A percentile compares a stretch with the other conserved stretches of the same genome.
These are phyloP conservation scores for Julus scandinavius DNA, from an alignment of 2,888 invertebrate species.

Conservation along the genomic window DNA sequence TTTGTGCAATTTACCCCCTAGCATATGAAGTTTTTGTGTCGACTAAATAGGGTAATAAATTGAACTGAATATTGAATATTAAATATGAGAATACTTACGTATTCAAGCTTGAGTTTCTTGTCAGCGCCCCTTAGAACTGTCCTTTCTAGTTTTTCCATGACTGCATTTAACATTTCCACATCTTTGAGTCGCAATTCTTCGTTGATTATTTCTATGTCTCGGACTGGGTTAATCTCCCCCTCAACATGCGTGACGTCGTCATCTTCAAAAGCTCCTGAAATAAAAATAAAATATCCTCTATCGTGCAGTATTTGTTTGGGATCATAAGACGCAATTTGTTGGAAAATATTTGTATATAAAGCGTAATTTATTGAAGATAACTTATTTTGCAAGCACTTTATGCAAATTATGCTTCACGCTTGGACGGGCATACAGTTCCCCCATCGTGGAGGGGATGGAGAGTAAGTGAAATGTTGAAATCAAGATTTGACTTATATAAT, in stretches of 20 bases:
- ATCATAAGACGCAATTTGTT: background rate
- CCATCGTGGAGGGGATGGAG: too few species aligned
- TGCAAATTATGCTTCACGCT: background rate
- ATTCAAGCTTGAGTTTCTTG: conserved; percentile 96
- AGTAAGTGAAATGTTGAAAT: too few species aligned
- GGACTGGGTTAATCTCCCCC: conserved; percentile 96
- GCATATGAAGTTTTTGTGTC: too few species aligned
- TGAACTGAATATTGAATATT: too few species aligned
- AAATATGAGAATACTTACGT: conserved; percentile 72
- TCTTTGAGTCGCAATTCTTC: conserved; percentile 97
- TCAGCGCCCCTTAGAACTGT: conserved; percentile 81
- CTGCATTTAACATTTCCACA: conserved; percentile 83
- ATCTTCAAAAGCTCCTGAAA: conserved; percentile 89
- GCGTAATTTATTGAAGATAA: background rate
- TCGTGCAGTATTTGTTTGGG: background rate
- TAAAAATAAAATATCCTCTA: background rate
- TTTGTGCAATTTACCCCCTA: too few species aligned
- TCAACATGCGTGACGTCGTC: conserved; percentile 98
- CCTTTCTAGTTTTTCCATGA: conserved; percentile 89
- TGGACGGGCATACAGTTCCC: too few species aligned
- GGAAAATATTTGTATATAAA: background rate
- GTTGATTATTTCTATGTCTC: conserved; percentile 95
- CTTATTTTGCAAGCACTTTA: background rate
- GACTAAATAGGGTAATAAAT: too few species aligned
- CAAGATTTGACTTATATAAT: too few species aligned